These are phyloP conservation scores for Caenorhabditis sulstoni DNA, from an alignment of 2,888 invertebrate genomes.

Conservation along the genomic window DNA sequence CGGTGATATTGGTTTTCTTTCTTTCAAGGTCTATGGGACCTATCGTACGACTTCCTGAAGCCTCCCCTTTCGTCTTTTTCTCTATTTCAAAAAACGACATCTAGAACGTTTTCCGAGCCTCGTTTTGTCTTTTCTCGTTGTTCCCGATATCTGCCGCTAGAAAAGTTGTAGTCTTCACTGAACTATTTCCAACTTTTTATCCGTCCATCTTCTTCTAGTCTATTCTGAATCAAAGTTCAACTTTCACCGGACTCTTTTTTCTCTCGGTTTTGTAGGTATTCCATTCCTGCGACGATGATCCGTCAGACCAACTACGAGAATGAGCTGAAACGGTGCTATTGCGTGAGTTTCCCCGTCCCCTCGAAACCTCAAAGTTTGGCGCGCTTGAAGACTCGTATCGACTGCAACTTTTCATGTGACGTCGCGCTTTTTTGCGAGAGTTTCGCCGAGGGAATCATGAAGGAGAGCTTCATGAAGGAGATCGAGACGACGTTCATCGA, in stretches of 20 bases:
- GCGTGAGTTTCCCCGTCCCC: slow-evolving; percentile 26
- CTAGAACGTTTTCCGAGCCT: no score
- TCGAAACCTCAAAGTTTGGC: no score
- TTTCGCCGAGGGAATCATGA: slow-evolving; percentile 12
- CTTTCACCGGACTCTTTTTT: no score
- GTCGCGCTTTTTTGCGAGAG: slow-evolving; percentile 9
- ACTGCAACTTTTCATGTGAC: slow-evolving; percentile 20
- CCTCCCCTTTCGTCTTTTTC: neutral
- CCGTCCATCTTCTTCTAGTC: no score
- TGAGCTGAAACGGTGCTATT: slow-evolving; percentile 19
- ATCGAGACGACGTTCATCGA: slow-evolving; percentile 24
- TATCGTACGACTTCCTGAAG: neutral
- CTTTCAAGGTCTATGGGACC: no score
- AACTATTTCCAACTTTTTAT: no score
- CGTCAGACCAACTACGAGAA: slow-evolving; percentile 15
- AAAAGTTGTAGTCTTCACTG: no score
- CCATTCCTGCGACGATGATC: no score
- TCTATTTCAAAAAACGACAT: slow-evolving; percentile 8
- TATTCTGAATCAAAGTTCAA: no score
- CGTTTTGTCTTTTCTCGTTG: no score
- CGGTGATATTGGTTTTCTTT: slow-evolving; percentile 3
- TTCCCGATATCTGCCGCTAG: no score
- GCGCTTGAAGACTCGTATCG: slow-evolving; percentile 5
- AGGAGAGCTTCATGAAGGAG: slow-evolving; percentile 17
- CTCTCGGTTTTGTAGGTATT: no score